Percentiles rank a stretch among this genome's conserved stretches.
Conservation (phyloP, 2,888 invertebrate species). For the Ectemnius cavifrons region DNA sequence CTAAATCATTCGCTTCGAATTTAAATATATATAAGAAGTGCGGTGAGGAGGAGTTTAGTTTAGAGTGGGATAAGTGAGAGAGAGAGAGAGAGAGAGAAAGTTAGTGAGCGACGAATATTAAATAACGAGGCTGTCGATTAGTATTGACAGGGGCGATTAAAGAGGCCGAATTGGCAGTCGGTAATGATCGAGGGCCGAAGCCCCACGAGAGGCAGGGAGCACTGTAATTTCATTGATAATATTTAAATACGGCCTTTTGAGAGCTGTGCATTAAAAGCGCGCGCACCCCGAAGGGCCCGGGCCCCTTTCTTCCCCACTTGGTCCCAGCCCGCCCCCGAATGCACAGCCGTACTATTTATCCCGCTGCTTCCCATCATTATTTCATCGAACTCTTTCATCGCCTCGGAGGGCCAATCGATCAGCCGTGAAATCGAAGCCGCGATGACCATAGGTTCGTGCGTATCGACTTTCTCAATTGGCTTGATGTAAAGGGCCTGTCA, state of each 20-base stretch:
- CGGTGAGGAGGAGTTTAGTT: too few species aligned
- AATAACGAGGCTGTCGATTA: slow-evolving; percentile 74
- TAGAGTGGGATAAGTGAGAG: background rate
- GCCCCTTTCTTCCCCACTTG: slow-evolving; percentile 32
- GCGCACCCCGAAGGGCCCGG: slow-evolving; percentile 44
- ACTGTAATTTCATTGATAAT: slow-evolving; percentile 76
- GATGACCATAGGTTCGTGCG: too few species aligned
- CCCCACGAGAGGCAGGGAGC: slow-evolving; percentile 51
- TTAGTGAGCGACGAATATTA: slow-evolving; percentile 61
- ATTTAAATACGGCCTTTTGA: slow-evolving; percentile 76
- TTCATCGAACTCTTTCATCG: slow-evolving; percentile 75
- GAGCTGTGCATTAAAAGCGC: slow-evolving; percentile 61
- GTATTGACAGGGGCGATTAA: slow-evolving; percentile 74
- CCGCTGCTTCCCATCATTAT: slow-evolving; percentile 73
- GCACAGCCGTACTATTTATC: slow-evolving; percentile 71
- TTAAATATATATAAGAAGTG: too few species aligned
- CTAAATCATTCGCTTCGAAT: too few species aligned
- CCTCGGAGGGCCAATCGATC: slow-evolving; percentile 59
- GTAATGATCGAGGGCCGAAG: slow-evolving; percentile 63
- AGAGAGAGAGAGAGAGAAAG: slow-evolving; percentile 17
- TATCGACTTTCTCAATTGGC: too few species aligned
- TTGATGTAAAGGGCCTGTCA: too few species aligned
- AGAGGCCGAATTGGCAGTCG: slow-evolving; percentile 64
- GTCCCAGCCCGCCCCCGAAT: slow-evolving; percentile 52
- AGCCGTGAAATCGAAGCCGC: slow-evolving; percentile 22